Evolutionary conservation across 2,113 vertebrate species (phyloP).

Genomic region (Paramisgurnus dabryanus): DNA sequence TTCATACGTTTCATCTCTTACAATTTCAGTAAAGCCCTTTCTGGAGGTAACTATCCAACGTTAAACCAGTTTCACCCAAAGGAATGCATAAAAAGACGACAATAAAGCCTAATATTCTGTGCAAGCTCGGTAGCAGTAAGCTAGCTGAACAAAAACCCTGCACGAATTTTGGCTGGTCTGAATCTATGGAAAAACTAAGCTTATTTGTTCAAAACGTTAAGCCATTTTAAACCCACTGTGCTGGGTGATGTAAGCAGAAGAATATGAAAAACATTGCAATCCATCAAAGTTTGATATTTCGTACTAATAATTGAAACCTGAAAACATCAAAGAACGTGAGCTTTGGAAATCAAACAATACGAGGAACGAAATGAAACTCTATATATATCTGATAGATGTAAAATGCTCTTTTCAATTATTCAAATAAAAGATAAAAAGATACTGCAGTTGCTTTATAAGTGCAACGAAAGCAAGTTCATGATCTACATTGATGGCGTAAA

Average conservation of each 20-base stretch:
- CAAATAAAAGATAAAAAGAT: not conserved
- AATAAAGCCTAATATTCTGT: constrained; percentile 21
- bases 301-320: not conserved
- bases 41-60: not conserved
- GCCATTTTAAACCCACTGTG: constrained; percentile 36
- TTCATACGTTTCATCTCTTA: not conserved
- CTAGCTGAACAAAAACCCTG: constrained; percentile 31
- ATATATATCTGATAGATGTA: not conserved
- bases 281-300: not conserved
- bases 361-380: not conserved
- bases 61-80: not conserved
- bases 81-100: not conserved
- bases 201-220: constrained; percentile 43
- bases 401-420: not conserved
- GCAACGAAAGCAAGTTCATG: not conserved
- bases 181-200: constrained; percentile 46
- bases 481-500: not conserved
- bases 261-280: not conserved
- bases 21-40: not conserved
- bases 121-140: constrained; percentile 17
- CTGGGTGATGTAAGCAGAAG: constrained; percentile 16
- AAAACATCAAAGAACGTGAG: not conserved
- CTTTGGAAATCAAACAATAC: not conserved
- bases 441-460: not conserved
- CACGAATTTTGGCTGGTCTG: not conserved